Evolutionary conservation across 2,113 vertebrate species (phyloP).

Genomic region (Hippoglossus stenolepis): DNA sequence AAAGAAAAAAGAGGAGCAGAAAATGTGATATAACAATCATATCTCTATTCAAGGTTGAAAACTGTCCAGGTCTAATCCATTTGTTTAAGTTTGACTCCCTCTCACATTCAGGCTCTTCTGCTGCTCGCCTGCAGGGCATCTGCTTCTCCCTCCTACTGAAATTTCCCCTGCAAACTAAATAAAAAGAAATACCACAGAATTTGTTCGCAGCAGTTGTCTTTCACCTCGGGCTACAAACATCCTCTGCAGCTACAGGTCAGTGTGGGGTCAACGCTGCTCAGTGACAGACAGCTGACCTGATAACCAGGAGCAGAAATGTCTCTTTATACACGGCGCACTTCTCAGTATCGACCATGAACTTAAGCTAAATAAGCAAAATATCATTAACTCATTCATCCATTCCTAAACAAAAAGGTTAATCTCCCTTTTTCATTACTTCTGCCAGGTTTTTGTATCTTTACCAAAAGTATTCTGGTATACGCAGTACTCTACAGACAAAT

Average conservation of each 20-base stretch:
- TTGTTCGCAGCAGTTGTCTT: constrained; percentile 53
- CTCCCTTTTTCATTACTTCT: constrained; percentile 3
- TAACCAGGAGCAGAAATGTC: constrained; percentile 14
- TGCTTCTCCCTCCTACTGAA: constrained; percentile 46
- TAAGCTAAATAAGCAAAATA: constrained; percentile 12
- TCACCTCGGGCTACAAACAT: constrained; percentile 40
- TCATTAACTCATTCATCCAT: constrained; percentile 10
- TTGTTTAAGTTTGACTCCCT: constrained; percentile 2
- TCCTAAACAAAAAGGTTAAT: constrained; percentile 25
- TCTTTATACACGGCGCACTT: constrained; percentile 9
- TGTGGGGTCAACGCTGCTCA: constrained; percentile 42
- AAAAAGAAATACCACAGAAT: constrained; percentile 56
- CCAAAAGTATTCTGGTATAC: no score
- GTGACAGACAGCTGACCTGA: constrained; percentile 55
- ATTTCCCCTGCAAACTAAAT: constrained; percentile 58
- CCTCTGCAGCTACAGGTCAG: constrained; percentile 61
- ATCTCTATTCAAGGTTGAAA: constrained; percentile 9
- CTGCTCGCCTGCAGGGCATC: constrained; percentile 49
- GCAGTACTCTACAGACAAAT: background rate
- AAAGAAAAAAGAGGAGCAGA: constrained; percentile 20
- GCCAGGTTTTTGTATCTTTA: background rate
- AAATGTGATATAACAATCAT: constrained; percentile 2
- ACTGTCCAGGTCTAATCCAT: constrained; percentile 2
- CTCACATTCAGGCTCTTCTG: constrained; percentile 23
- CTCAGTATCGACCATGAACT: constrained; percentile 11